phyloP scores from a whole-genome alignment of 2,113 vertebrate genomes.

The Bolborhynchus lineola region DNA sequence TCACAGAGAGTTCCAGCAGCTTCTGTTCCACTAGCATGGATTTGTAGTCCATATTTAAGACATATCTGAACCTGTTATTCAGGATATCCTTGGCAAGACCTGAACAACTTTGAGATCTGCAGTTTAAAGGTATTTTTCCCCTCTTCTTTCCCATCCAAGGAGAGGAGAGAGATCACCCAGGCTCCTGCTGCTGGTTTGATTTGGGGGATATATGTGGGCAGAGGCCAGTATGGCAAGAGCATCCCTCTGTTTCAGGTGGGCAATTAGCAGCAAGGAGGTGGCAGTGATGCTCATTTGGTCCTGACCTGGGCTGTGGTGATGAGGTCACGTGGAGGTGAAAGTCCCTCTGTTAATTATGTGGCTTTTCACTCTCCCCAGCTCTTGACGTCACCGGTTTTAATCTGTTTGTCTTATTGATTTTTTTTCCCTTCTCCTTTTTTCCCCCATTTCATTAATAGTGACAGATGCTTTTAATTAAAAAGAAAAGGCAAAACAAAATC shows the following conservation, averaged over 20 bases:
- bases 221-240: neutral
- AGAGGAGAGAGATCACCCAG: neutral
- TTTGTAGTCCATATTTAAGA: neutral
- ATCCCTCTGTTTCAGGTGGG: neutral
- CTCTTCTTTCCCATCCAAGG: neutral
- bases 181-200: neutral
- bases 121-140: neutral
- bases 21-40: neutral
- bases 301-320: neutral
- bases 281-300: neutral
- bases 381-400: constrained; percentile 13
- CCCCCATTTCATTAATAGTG: constrained; percentile 25
- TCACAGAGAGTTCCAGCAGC: neutral
- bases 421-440: neutral
- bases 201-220: neutral
- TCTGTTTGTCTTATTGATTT: constrained; percentile 26
- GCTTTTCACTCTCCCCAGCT: neutral
- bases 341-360: neutral
- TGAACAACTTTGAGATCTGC: neutral
- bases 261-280: neutral
- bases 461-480: constrained; percentile 72
- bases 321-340: neutral
- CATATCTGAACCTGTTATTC: neutral
- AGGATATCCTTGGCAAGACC: neutral
- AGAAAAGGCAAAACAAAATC: constrained; percentile 42